Percentiles rank a stretch among this genome's conserved stretches.
phyloP scores from a whole-genome alignment of 2,888 invertebrate species.

The Steinernema scapterisci region DNA sequence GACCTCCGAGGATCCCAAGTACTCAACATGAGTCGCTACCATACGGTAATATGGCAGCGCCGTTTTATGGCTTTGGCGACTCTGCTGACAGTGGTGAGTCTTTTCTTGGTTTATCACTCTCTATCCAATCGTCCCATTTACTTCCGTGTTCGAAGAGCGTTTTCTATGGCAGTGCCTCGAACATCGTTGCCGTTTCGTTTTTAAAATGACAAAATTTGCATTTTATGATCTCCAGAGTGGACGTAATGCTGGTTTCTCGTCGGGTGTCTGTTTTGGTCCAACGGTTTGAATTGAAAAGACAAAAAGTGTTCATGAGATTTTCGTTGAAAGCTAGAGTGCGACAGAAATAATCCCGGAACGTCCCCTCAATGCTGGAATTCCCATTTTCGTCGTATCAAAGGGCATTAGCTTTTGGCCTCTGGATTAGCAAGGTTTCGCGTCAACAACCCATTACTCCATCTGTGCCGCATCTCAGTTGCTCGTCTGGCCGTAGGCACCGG shows the following conservation, averaged over 20 bases:
- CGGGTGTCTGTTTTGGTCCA: too few species aligned
- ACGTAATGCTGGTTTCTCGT: too few species aligned
- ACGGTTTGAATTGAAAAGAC: neutral
- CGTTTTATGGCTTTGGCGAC: constrained; percentile 45
- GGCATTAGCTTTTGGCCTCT: neutral
- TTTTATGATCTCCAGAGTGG: neutral
- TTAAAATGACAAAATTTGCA: constrained; percentile 4
- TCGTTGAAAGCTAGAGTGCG: neutral
- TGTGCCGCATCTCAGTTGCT: neutral
- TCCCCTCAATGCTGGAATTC: neutral
- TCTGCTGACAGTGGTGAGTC: constrained; percentile 42
- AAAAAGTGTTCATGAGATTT: neutral
- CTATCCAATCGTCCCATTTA: neutral
- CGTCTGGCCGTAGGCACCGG: neutral
- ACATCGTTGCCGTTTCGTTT: neutral
- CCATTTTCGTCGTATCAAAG: neutral
- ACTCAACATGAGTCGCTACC: constrained; percentile 59
- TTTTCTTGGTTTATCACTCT: neutral
- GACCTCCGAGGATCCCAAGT: constrained; percentile 60
- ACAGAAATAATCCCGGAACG: too few species aligned
- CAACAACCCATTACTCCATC: neutral
- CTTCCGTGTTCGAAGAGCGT: too few species aligned
- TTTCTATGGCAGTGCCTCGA: neutral
- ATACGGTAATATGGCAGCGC: constrained; percentile 55
- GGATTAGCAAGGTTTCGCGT: too few species aligned